Percentiles rank a stretch among this genome's conserved stretches.
Evolutionary conservation across 2,797 vertebrate genomes (phyloP).

Genomic region (Alectoris magna): DNA sequence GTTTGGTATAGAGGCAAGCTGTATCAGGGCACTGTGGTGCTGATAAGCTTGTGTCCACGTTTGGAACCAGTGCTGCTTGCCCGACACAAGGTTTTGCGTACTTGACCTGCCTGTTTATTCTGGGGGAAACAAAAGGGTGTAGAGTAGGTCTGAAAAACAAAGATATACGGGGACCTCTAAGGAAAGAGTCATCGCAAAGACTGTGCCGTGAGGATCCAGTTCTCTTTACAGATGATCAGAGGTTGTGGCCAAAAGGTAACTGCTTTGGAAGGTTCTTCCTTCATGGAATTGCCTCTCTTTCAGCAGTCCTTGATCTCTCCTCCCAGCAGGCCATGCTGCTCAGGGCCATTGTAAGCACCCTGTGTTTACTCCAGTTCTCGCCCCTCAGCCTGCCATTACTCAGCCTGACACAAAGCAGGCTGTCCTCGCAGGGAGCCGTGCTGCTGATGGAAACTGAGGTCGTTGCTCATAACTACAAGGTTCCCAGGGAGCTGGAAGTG

Average conservation of each 20-base stretch:
- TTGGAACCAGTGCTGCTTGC: background rate
- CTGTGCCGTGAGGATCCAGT: background rate
- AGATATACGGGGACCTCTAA: background rate
- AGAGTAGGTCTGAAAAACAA: background rate
- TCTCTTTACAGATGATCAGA: background rate
- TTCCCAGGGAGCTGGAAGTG: background rate
- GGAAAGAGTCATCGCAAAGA: background rate
- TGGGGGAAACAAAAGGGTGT: background rate
- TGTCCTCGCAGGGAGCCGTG: background rate
- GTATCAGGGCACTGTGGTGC: background rate
- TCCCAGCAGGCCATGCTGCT: background rate
- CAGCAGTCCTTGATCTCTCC: background rate
- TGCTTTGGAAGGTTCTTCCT: conserved; percentile 11
- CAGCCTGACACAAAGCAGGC: background rate
- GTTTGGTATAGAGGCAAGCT: background rate
- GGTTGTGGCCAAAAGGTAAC: background rate
- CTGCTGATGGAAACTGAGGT: background rate
- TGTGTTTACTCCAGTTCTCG: background rate
- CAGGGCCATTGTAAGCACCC: background rate
- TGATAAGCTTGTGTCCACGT: background rate
- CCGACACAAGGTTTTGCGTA: background rate
- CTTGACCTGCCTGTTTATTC: background rate
- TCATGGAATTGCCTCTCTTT: background rate
- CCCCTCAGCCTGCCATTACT: background rate
- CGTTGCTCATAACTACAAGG: background rate